Conservation (phyloP, 2,113 vertebrate species). For the Aplodontia rufa region DNA sequence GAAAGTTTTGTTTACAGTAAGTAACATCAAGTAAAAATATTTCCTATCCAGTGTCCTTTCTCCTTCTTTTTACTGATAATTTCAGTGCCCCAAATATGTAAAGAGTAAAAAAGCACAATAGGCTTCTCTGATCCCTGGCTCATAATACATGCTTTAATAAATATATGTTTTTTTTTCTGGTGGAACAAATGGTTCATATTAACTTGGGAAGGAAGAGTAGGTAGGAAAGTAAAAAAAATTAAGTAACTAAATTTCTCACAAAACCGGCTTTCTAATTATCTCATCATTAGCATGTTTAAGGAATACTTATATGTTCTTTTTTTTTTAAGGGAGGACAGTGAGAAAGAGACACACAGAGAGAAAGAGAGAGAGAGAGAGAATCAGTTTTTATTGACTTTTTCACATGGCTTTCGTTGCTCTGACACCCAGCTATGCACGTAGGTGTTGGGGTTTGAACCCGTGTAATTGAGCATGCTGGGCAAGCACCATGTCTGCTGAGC, state of each 20-base stretch:
- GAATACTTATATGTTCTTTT: background rate
- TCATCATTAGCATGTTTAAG: background rate
- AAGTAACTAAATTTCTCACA: background rate
- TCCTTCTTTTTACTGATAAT: background rate
- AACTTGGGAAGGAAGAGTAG: background rate
- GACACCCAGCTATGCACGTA: too few relatives aligned
- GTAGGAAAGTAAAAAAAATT: background rate
- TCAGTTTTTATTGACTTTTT: too few relatives aligned
- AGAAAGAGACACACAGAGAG: too few relatives aligned
- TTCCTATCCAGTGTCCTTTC: background rate
- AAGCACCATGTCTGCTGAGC: too few relatives aligned
- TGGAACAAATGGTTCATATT: background rate
- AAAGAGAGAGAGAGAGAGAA: too few relatives aligned
- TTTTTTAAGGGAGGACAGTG: too few relatives aligned
- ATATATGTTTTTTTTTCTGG: background rate
- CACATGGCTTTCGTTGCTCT: too few relatives aligned
- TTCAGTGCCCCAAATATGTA: background rate
- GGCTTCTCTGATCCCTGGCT: background rate
- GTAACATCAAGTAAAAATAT: background rate
- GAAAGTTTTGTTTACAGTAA: background rate
- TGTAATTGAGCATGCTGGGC: too few relatives aligned
- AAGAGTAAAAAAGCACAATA: background rate
- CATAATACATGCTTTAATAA: background rate
- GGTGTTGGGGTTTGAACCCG: too few relatives aligned
- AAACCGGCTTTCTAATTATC: background rate